Base-by-base conservation (phyloP, 2,888 invertebrate genomes). In the Encarsia formosa region DNA sequence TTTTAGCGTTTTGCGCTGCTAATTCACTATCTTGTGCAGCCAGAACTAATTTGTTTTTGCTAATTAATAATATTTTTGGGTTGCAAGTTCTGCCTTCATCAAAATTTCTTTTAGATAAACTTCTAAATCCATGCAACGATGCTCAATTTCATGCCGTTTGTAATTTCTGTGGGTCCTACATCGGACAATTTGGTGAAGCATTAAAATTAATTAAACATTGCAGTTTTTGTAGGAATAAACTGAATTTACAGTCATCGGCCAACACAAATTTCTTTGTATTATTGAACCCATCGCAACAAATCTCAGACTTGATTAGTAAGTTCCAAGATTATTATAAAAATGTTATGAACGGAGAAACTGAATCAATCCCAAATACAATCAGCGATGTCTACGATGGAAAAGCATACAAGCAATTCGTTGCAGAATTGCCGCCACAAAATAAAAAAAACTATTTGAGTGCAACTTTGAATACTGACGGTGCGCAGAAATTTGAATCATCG, bases 381-480 rank as follows among this genome's bases (percentile, higher is more conserved):
- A 4, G 18, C 4, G 50, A 51, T n/a, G 29, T 46, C 8, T 51
- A 26, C 35, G 46, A 41, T 20, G 51, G 35, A 1, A 40, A 46
- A 40, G 15, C 2, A 5, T 51, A 51, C 13, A 15, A 18, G 16
- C 1, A 45, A 11, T 46, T 51, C 34, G 34, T 45, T 13, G 15
- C 8, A 15, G 26, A 20, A n/a, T 29, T 45, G 13, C 15, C 29
- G n/a, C n/a, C 26, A 16, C 3, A 29, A 9, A 29, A 46, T 15
- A 40, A 19, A 40, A 9, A 15, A 4, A 35, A 13, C 13, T 51
- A 46, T 18, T 35, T 46, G 5, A 24, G 24, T 22, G 18, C 13
- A 3, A n/a, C 24, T 4, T 45, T 51, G 4, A 51, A 51, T 19
- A 45, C 45, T 1, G 45, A 51, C 34, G 51, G 40, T 9, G 45